Conservation (phyloP, 2,113 vertebrate species). For the Cygnus buccinator region DNA sequence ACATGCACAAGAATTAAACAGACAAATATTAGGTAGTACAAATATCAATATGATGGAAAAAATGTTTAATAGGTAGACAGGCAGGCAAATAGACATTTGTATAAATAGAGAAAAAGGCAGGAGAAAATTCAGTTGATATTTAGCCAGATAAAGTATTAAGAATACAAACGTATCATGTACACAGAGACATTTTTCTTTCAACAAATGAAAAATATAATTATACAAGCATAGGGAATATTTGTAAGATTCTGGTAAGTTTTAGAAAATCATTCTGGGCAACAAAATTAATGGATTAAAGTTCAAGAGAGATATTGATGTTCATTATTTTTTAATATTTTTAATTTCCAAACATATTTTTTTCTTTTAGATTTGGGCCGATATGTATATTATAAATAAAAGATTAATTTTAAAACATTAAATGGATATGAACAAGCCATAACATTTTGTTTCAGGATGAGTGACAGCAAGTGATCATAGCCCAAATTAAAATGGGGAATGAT, state of each 20-base stretch:
- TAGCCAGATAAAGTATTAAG: background rate
- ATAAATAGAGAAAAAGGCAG: background rate
- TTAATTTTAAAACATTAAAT: background rate
- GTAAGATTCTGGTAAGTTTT: background rate
- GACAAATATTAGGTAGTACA: background rate
- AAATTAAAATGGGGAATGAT: background rate
- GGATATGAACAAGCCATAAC: background rate
- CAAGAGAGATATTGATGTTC: background rate
- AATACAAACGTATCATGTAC: background rate
- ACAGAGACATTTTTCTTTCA: background rate
- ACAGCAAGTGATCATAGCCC: background rate
- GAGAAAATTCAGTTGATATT: background rate
- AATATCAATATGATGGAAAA: background rate
- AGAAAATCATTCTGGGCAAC: background rate
- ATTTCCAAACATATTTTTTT: background rate
- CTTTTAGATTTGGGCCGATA: background rate
- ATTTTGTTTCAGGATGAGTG: background rate
- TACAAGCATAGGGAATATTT: background rate
- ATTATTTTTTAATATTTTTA: background rate
- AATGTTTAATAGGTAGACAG: background rate
- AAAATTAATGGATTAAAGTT: background rate
- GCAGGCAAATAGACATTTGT: background rate
- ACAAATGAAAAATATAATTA: background rate
- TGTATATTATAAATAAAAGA: background rate
- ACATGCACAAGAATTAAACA: background rate